These are phyloP conservation scores for Tetramorium simillimum DNA, from an alignment of 1,140 invertebrate species.

Conservation along the genomic window DNA sequence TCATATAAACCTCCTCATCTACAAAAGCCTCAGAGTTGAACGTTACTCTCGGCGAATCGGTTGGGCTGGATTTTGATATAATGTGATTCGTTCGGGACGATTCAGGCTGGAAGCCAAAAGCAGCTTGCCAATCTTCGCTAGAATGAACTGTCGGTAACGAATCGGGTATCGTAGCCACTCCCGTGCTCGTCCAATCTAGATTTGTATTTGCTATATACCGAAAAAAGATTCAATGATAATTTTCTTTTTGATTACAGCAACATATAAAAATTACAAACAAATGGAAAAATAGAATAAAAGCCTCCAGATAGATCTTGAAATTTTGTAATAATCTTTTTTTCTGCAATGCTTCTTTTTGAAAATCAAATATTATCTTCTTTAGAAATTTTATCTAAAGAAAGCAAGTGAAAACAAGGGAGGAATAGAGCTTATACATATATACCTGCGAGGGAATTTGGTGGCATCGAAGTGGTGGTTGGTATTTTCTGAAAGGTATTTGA, in stretches of 20 bases:
- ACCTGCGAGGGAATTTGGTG: slow-evolving; percentile 81
- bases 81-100: slow-evolving; percentile 76
- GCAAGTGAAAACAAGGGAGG: not conserved
- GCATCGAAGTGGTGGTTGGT: slow-evolving; percentile 77
- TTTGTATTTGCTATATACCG: slow-evolving; percentile 73
- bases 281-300: not conserved
- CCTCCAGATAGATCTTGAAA: not conserved
- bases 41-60: slow-evolving; percentile 78
- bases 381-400: not conserved
- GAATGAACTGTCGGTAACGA: slow-evolving; percentile 86
- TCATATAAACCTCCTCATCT: slow-evolving; percentile 81
- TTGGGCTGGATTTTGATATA: slow-evolving; percentile 77
- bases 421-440: slow-evolving; percentile 64
- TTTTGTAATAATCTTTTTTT: not conserved
- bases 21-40: slow-evolving; percentile 81
- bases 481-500: slow-evolving; percentile 86
- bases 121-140: slow-evolving; percentile 87
- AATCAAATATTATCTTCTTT: not conserved
- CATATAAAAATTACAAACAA: not conserved
- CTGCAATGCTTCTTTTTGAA: not conserved
- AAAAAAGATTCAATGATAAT: slow-evolving; percentile 58
- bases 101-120: slow-evolving; percentile 85
- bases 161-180: slow-evolving; percentile 85
- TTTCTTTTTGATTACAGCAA: not conserved
- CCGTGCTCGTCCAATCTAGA: slow-evolving; percentile 85